phyloP scores from a whole-genome alignment of 2,113 vertebrate genomes.

The Chaetodon trifascialis region DNA sequence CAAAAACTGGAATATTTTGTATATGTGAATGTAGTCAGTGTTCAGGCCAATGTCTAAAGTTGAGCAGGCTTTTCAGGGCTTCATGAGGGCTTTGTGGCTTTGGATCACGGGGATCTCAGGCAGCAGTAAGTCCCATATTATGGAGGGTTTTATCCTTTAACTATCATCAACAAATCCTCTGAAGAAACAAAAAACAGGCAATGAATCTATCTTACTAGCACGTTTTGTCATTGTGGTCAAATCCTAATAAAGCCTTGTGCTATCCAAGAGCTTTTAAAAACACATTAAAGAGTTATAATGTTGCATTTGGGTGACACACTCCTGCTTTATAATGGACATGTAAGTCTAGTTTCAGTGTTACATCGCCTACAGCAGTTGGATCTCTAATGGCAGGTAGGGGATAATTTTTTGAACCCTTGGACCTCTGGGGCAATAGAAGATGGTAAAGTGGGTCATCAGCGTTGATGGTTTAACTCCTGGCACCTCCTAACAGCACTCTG shows the following conservation, averaged over 20 bases:
- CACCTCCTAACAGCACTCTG: neutral
- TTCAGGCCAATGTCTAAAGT: slow-evolving; percentile 13
- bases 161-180: slow-evolving; percentile 7
- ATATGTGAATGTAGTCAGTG: neutral
- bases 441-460: slow-evolving; percentile 2
- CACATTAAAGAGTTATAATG: neutral
- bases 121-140: neutral
- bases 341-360: slow-evolving; percentile 26
- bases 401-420: neutral
- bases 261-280: slow-evolving; percentile 31
- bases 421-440: neutral
- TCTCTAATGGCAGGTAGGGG: slow-evolving; percentile 20
- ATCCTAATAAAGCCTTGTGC: slow-evolving; percentile 1
- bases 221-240: neutral
- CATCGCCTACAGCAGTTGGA: slow-evolving; percentile 4
- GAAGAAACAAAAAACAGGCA: neutral
- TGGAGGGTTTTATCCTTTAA: neutral
- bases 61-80: neutral
- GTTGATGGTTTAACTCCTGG: slow-evolving; percentile 21
- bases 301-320: neutral
- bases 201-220: neutral
- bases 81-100: neutral
- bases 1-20: too few relatives aligned
- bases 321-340: slow-evolving; percentile 23
- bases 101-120: neutral